Evolutionary conservation across 2,113 vertebrate species (phyloP).

Genomic region (Numenius arquata): DNA sequence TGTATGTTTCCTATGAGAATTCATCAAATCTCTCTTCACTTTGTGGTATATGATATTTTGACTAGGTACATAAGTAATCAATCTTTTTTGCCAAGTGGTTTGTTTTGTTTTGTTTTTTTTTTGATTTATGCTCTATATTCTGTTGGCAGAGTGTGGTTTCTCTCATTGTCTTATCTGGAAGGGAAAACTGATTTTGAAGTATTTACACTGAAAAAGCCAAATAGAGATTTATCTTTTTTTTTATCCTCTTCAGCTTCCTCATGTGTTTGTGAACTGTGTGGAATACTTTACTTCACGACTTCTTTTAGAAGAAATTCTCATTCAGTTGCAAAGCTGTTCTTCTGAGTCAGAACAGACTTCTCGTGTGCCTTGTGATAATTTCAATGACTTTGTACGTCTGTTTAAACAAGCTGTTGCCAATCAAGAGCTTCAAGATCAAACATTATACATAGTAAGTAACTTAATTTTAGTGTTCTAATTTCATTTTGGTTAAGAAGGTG

Average conservation of each 20-base stretch:
- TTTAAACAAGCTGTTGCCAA: constrained; percentile 78
- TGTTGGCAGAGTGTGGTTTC: not conserved
- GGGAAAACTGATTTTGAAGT: not conserved
- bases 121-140: not conserved
- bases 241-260: constrained; percentile 79
- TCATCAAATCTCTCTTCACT: not conserved
- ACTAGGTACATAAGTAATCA: not conserved
- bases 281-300: constrained; percentile 84
- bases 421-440: constrained; percentile 75
- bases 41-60: not conserved
- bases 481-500: not conserved
- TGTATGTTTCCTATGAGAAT: not conserved
- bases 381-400: constrained; percentile 89
- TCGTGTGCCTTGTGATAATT: constrained; percentile 76
- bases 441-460: constrained; percentile 90
- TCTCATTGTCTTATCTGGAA: not conserved
- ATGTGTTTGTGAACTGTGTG: constrained; percentile 86
- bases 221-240: not conserved
- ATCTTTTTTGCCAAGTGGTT: not conserved
- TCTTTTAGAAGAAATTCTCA: constrained; percentile 89
- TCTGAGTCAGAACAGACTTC: constrained; percentile 38
- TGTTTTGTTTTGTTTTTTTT: not conserved
- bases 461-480: not conserved
- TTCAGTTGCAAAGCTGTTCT: constrained; percentile 76
- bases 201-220: not conserved